phyloP scores from a whole-genome alignment of 2,888 invertebrate species.

The Thereva nobilitata region DNA sequence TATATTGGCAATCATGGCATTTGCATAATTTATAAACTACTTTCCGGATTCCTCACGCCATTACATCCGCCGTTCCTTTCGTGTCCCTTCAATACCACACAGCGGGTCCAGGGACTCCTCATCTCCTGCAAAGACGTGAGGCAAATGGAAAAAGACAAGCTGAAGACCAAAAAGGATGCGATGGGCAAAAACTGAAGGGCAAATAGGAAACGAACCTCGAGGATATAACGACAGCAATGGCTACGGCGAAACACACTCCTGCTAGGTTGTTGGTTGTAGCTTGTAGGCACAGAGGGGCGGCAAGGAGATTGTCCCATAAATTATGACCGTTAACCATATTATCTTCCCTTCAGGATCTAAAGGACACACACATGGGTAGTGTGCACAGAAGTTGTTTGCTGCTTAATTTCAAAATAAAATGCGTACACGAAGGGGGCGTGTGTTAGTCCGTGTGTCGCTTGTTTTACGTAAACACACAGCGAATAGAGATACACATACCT shows the following conservation, averaged over 20 bases:
- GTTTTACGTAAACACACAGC: conserved; percentile 27
- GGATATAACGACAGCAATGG: conserved; percentile 6
- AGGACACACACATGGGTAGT: conserved; percentile 33
- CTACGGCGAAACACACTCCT: neutral
- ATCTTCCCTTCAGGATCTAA: conserved; percentile 34
- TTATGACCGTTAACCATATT: conserved; percentile 40
- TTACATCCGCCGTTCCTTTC: conserved; percentile 12
- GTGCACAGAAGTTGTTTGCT: conserved; percentile 32
- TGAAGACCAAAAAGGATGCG: neutral
- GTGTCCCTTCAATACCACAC: neutral
- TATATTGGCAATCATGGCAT: conserved; percentile 41
- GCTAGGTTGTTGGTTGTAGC: neutral
- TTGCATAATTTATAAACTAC: conserved; percentile 41
- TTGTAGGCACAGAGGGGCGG: neutral
- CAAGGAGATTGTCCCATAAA: conserved; percentile 34
- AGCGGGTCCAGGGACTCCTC: neutral
- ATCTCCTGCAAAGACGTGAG: conserved; percentile 5
- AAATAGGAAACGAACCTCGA: conserved; percentile 9
- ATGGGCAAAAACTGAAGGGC: conserved; percentile 4
- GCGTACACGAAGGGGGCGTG: conserved; percentile 33
- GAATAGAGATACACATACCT: too few relatives aligned
- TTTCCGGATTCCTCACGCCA: conserved; percentile 38
- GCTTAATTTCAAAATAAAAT: conserved; percentile 36
- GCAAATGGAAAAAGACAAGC: conserved; percentile 9
- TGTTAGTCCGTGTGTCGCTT: conserved; percentile 17